phyloP scores from a whole-genome alignment of 2,888 invertebrate genomes.

The Pseudolycoriella hygida region DNA sequence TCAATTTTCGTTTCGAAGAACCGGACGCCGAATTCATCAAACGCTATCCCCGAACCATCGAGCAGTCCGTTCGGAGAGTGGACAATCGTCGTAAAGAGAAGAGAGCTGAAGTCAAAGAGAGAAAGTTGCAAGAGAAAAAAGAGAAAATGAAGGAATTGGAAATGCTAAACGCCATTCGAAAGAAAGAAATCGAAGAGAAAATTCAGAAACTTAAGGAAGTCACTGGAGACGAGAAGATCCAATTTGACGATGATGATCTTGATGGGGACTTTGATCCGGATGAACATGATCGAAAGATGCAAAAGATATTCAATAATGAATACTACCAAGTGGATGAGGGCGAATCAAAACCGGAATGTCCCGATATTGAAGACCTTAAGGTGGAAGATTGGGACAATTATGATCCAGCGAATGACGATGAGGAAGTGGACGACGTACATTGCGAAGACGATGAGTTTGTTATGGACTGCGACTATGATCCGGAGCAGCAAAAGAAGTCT shows the following conservation, averaged over 20 bases:
- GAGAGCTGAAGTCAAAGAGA: conserved; percentile 50
- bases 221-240: conserved; percentile 54
- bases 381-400: conserved; percentile 29
- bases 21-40: conserved; percentile 86
- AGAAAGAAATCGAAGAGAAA: conserved; percentile 79
- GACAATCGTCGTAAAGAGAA: conserved; percentile 65
- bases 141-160: conserved; percentile 76
- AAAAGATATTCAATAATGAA: conserved; percentile 66
- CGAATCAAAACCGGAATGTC: conserved; percentile 69
- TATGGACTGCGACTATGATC: conserved; percentile 81
- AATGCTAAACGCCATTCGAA: conserved; percentile 67
- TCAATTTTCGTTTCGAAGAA: conserved; percentile 92
- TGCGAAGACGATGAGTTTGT: conserved; percentile 71
- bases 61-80: conserved; percentile 60
- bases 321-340: conserved; percentile 60
- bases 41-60: conserved; percentile 79
- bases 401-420: conserved; percentile 38
- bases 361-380: conserved; percentile 45
- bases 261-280: conserved; percentile 84
- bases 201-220: conserved; percentile 71
- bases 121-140: conserved; percentile 62
- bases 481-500: conserved; percentile 30
- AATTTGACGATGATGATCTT: conserved; percentile 52
- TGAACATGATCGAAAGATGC: conserved; percentile 74
- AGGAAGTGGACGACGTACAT: conserved; percentile 31